Conservation (phyloP, 2,113 vertebrate species). For the Labrus mixtus region DNA sequence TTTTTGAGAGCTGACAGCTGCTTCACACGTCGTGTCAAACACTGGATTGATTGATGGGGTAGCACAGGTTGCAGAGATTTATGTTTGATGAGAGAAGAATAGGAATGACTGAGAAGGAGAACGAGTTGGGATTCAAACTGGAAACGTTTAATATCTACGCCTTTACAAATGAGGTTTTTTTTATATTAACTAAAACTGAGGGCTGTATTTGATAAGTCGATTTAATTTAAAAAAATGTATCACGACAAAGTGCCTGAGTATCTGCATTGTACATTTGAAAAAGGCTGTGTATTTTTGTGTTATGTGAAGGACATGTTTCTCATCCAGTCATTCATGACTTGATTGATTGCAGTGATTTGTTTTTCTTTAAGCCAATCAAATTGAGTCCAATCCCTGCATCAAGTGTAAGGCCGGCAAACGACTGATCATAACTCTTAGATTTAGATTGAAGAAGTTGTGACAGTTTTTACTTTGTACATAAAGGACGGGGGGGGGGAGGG, state of each 20-base stretch:
- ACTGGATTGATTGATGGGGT: slow-evolving; percentile 24
- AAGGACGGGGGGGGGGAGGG: background rate
- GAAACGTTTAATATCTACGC: slow-evolving; percentile 39
- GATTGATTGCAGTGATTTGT: slow-evolving; percentile 32
- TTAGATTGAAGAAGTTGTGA: background rate
- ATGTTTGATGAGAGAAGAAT: background rate
- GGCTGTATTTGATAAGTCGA: slow-evolving; percentile 27
- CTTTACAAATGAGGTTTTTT: background rate
- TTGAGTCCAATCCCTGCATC: background rate
- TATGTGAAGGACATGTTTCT: slow-evolving; percentile 23
- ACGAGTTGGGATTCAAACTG: slow-evolving; percentile 29
- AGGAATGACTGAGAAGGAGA: background rate
- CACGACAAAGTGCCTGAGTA: slow-evolving; percentile 33
- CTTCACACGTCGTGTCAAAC: background rate
- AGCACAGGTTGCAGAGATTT: slow-evolving; percentile 8
- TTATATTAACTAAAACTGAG: background rate
- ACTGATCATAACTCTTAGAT: background rate
- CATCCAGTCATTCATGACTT: slow-evolving; percentile 15
- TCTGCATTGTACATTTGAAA: slow-evolving; percentile 9
- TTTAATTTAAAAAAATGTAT: slow-evolving; percentile 4
- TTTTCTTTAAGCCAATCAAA: slow-evolving; percentile 10
- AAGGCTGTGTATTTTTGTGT: slow-evolving; percentile 4
- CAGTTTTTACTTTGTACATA: background rate
- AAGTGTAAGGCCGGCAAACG: background rate
- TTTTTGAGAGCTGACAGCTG: background rate